Evolutionary conservation across 2,797 vertebrate species (phyloP), one percentile per base, ranked within the genome.

Genomic region (Hozukius guyotensis): DNA sequence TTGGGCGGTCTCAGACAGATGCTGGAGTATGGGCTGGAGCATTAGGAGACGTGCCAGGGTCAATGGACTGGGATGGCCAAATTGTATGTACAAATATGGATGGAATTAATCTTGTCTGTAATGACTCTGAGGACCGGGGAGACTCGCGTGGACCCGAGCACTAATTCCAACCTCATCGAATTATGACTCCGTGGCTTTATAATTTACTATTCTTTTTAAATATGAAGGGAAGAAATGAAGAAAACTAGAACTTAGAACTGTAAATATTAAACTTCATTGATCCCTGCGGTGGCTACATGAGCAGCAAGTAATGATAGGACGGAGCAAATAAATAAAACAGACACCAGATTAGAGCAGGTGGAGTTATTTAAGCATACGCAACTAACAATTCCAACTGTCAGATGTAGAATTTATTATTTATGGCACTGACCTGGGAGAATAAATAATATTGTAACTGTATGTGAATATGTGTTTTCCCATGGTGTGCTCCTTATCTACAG

Each of bases 51-150:
- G 6, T 86, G 79, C 84, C 82, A 87, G 82, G 92, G 91, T 92
- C 90, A 86, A 72, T 77, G 69, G 88, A 86, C 85, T 75, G 81
- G 78, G 85, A 81, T 85, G 81, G 78, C 75, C 88, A 88, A 91
- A 91, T 84, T 87, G 75, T 74, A 82, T 92, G 89, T 89, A 83
- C 90, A 92, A 88, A 92, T 90, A 92, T 75, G 82, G 68, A 73
- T 60, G 31, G 69, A 88, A 92, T 91, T 85, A 90, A 91, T 91
- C 71, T 84, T 88, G 79, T 83, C 82, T 84, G 76, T 88, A 87
- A 91, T 84, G 73, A 88, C 83, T 88, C 68, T 59, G 61, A 87
- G 75, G 83, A 77, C 36, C 55, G 13, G 11, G 22, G 64, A 64
- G 73, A 56, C 62, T 72, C 27, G 2, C 56, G 10, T 4, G 20